phyloP scores from a whole-genome alignment of 2,797 vertebrate genomes.

The Notoglanidium macrostoma region DNA sequence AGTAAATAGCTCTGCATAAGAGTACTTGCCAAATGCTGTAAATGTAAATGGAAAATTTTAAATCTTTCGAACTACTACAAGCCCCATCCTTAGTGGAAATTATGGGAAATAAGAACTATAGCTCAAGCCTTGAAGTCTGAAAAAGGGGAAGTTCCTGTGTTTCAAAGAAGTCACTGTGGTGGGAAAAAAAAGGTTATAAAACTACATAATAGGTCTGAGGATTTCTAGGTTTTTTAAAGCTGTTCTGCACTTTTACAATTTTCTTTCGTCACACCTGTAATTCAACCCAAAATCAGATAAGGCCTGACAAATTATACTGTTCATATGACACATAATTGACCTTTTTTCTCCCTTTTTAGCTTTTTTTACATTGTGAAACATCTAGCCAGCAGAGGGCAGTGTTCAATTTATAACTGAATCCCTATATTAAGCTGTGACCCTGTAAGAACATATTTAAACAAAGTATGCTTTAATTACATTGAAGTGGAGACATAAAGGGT shows the following conservation, averaged over 20 bases:
- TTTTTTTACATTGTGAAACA: neutral
- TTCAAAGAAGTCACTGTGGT: neutral
- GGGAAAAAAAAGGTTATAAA: neutral
- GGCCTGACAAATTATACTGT: no score
- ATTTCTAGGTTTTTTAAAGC: neutral
- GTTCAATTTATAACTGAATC: neutral
- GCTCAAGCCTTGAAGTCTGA: neutral
- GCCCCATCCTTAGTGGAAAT: neutral
- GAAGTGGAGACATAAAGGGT: neutral
- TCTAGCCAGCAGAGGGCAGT: constrained; percentile 23
- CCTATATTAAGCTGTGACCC: neutral
- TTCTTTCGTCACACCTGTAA: neutral
- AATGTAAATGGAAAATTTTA: neutral
- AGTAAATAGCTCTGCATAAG: neutral
- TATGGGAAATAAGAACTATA: neutral
- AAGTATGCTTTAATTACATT: neutral
- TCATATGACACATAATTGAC: neutral
- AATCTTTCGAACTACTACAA: neutral
- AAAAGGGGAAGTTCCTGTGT: neutral
- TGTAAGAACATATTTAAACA: neutral
- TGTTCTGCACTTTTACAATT: neutral
- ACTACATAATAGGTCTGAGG: neutral
- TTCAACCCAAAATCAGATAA: neutral
- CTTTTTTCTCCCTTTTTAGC: no score
- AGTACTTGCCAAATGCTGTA: neutral